Evolutionary conservation across 2,888 invertebrate genomes (phyloP).

Genomic region (Apantesis nais): DNA sequence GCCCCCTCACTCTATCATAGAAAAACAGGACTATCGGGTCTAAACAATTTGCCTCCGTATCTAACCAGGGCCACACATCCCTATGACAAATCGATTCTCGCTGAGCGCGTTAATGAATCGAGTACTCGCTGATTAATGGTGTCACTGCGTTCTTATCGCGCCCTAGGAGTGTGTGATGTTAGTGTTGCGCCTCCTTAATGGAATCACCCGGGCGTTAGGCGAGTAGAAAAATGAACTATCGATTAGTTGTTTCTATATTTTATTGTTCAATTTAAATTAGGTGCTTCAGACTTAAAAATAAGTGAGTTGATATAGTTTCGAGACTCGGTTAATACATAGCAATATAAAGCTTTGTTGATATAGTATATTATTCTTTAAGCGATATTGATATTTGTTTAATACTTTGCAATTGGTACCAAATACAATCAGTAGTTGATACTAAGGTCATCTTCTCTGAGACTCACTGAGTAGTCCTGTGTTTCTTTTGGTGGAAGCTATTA

Average conservation of each 20-base stretch:
- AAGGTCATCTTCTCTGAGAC: too few species aligned
- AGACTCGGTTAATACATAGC: neutral
- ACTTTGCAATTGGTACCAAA: too few species aligned
- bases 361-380: too few species aligned
- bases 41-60: slow-evolving; percentile 49
- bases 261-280: slow-evolving; percentile 50
- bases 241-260: slow-evolving; percentile 41
- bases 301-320: neutral
- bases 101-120: slow-evolving; percentile 75
- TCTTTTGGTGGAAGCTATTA: too few species aligned
- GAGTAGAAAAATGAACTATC: slow-evolving; percentile 49
- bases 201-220: slow-evolving; percentile 66
- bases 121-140: slow-evolving; percentile 78
- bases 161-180: slow-evolving; percentile 40
- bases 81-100: slow-evolving; percentile 78
- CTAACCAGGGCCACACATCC: slow-evolving; percentile 60
- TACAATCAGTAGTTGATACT: too few species aligned
- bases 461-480: too few species aligned
- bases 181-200: slow-evolving; percentile 76
- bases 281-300: slow-evolving; percentile 9
- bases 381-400: too few species aligned
- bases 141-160: slow-evolving; percentile 73
- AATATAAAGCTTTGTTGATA: too few species aligned
- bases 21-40: slow-evolving; percentile 40
- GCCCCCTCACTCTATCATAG: slow-evolving; percentile 38